phyloP scores from a whole-genome alignment of 2,888 invertebrate genomes.

The Crepidodera aurea region DNA sequence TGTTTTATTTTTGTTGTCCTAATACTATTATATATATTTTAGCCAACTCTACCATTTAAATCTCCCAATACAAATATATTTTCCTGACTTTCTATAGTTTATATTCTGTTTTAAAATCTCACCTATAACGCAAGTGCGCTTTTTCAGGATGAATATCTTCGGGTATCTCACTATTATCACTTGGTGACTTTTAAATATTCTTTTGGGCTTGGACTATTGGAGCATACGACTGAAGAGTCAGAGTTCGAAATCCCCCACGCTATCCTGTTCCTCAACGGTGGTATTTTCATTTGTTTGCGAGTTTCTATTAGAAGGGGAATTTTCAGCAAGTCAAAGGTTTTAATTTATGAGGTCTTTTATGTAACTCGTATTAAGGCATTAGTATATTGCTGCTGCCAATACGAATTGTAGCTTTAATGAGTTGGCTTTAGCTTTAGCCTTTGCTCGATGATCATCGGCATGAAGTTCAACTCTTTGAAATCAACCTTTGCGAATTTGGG shows the following conservation, averaged over 20 bases:
- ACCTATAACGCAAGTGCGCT: no score
- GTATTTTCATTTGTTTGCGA: conserved; percentile 35
- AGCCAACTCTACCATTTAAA: no score
- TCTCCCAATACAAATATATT: no score
- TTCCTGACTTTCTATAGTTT: no score
- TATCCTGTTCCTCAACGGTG: conserved; percentile 13
- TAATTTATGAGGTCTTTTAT: conserved; percentile 31
- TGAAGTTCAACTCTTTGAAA: background rate
- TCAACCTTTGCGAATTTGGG: background rate
- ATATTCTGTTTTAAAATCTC: no score
- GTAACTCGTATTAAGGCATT: conserved; percentile 18
- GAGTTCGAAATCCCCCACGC: conserved; percentile 21
- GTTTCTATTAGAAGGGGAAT: conserved; percentile 30
- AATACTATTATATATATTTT: background rate
- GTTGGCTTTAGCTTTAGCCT: background rate
- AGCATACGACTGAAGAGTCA: conserved; percentile 23
- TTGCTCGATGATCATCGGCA: background rate
- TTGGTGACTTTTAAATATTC: no score
- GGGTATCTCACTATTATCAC: no score
- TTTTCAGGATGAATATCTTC: no score
- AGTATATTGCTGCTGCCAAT: background rate
- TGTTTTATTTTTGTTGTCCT: no score
- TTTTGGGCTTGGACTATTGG: background rate
- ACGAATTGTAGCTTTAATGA: conserved; percentile 1
- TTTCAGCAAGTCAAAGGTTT: conserved; percentile 31